These are phyloP conservation scores for Poeciliopsis turrubarensis DNA, from an alignment of 2,113 vertebrate genomes.

Conservation along the genomic window DNA sequence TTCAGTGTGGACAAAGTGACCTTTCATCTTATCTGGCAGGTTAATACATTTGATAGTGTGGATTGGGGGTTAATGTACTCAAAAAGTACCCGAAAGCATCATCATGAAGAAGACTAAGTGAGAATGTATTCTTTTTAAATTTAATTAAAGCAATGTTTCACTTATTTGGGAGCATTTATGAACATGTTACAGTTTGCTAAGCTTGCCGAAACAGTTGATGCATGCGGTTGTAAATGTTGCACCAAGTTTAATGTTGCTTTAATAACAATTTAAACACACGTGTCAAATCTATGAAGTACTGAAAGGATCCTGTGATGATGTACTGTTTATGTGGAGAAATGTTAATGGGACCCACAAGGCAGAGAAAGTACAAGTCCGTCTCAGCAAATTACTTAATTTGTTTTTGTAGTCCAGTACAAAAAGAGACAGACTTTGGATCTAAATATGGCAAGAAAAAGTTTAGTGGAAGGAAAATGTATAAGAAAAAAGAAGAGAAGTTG, in stretches of 20 bases:
- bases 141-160: constrained; percentile 57
- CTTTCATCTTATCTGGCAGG: constrained; percentile 18
- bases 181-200: constrained; percentile 21
- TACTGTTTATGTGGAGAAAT: constrained; percentile 19
- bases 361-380: constrained; percentile 1
- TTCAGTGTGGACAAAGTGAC: constrained; percentile 33
- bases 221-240: constrained; percentile 43
- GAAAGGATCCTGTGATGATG: constrained; percentile 13
- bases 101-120: neutral
- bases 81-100: constrained; percentile 18
- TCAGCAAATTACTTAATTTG: neutral
- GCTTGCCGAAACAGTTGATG: constrained; percentile 23
- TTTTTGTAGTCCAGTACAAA: neutral
- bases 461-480: neutral
- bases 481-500: neutral
- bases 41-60: constrained; percentile 27
- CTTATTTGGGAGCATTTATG: constrained; percentile 33
- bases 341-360: neutral
- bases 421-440: neutral
- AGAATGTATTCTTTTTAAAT: constrained; percentile 24
- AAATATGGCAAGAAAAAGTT: neutral
- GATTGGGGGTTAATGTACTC: constrained; percentile 27
- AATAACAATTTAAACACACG: constrained; percentile 19
- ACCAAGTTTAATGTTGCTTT: constrained; percentile 58
- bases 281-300: constrained; percentile 19